phyloP scores from a whole-genome alignment of 2,797 vertebrate species.

The Mycteria americana region DNA sequence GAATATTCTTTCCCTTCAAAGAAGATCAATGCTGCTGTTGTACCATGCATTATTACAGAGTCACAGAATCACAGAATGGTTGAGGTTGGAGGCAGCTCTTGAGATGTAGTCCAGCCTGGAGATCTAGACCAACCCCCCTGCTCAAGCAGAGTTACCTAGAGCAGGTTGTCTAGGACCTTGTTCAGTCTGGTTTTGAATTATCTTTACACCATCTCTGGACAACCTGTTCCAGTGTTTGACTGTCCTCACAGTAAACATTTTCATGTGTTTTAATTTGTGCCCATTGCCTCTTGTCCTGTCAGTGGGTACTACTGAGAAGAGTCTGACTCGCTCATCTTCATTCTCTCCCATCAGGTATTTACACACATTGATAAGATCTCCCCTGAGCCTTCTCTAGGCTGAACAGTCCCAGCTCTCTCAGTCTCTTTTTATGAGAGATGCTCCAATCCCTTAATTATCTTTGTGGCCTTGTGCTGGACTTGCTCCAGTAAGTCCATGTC shows the following conservation, averaged over 20 bases:
- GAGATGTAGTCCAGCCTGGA: background rate
- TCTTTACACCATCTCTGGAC: background rate
- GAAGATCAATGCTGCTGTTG: background rate
- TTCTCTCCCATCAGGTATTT: background rate
- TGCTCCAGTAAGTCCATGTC: fast-evolving
- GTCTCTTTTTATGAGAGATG: background rate
- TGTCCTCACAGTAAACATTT: background rate
- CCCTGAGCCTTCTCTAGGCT: background rate
- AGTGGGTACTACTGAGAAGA: background rate
- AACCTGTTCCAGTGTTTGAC: background rate
- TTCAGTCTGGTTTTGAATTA: background rate
- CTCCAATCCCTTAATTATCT: background rate
- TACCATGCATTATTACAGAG: background rate
- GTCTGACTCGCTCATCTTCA: background rate
- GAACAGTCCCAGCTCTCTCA: background rate
- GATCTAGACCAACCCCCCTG: background rate
- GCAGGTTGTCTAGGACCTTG: background rate
- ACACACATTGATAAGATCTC: background rate
- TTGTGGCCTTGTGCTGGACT: background rate
- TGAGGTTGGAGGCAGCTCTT: background rate
- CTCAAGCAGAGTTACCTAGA: background rate
- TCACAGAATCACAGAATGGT: background rate
- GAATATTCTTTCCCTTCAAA: background rate
- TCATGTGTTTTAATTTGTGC: background rate
- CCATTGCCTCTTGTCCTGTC: background rate